Evolutionary conservation across 1,140 invertebrate species (phyloP), one percentile per base, ranked within the genome.

Genomic region (Calosoma granatense): DNA sequence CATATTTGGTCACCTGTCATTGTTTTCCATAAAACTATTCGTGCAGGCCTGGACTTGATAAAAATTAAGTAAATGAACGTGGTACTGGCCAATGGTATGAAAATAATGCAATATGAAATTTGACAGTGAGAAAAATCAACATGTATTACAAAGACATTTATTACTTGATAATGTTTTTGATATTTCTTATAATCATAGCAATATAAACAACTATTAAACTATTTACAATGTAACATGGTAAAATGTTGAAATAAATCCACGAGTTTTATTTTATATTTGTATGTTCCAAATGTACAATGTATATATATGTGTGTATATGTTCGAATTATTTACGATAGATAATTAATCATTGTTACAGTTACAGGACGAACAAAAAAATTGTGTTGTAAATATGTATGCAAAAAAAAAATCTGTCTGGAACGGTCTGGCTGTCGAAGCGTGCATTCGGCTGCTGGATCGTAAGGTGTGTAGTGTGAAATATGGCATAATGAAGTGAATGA

Each of bases 151-250:
- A 60, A 60, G 51, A 60, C 59, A 60, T 60, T 60, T 60, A 60
- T 60, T 60, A 60, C 59, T 57, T 51, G 53, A 22, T 60, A 60
- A 57, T 56, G 26, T 53, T 60, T 56, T 57, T 52, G 55, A 60
- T 57, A 60, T 56, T 56, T 60, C 36, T 57, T 56, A 59, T 59
- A 59, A 59, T 59, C 58, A 55, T 59, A 59, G 54, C 51, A 53
- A 60, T 60, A 60, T 60, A 60, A 60, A 57, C 59, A 60, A 60
- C 52, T 60, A 60, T 57, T 47, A 47, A 60, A 56, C 51, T 60
- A 60, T 60, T 36, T 60, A 60, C 59, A 60, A 57, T 60, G 59
- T 55, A 60, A 60, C 59, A 54, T 60, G 56, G 59, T 57, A 57
- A 55, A 60, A 30, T 57, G 41, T 52, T 57, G 21, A 51, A 56